phyloP scores from a whole-genome alignment of 2,797 vertebrate genomes.

The Helarctos malayanus region DNA sequence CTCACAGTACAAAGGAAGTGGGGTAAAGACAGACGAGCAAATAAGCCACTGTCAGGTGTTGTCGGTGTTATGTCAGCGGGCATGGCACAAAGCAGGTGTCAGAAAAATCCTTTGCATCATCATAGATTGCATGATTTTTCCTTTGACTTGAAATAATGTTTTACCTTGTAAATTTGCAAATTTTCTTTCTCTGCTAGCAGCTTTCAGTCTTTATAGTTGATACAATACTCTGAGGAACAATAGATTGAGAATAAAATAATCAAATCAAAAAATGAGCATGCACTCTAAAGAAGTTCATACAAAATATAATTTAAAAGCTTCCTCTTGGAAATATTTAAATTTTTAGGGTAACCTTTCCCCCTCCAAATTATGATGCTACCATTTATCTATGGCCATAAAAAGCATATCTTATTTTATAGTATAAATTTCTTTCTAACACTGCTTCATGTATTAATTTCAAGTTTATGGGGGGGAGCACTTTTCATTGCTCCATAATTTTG shows the following conservation, averaged over 20 bases:
- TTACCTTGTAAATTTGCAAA: background rate
- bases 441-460: constrained; percentile 20
- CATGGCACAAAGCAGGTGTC: background rate
- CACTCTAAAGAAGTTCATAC: background rate
- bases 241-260: background rate
- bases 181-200: constrained; percentile 1
- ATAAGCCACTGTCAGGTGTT: background rate
- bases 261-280: constrained; percentile 1
- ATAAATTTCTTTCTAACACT: background rate
- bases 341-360: background rate
- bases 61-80: background rate
- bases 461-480: background rate
- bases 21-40: background rate
- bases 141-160: background rate
- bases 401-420: background rate
- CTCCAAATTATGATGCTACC: background rate
- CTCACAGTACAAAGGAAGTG: background rate
- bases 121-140: background rate
- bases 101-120: background rate
- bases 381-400: background rate
- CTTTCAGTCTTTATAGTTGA: background rate
- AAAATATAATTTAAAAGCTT: constrained; percentile 30
- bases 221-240: background rate
- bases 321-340: background rate
- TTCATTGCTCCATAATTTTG: constrained; percentile 4